These are phyloP conservation scores for Drosophila ezoana DNA, from an alignment of 2,888 invertebrate genomes.

Conservation along the genomic window DNA sequence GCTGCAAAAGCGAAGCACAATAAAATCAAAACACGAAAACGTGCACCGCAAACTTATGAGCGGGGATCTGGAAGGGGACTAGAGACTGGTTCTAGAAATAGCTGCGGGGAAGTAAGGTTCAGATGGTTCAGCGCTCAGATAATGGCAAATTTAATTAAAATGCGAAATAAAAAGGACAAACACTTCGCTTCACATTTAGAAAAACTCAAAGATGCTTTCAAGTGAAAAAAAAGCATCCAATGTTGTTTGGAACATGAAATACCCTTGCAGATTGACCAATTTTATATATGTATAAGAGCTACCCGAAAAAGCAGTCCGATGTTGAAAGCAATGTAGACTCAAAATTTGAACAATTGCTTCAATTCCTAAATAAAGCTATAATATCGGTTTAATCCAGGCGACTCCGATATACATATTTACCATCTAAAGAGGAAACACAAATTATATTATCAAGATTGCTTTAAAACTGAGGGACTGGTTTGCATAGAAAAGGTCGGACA, in stretches of 20 bases:
- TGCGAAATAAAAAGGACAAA: conserved; percentile 1
- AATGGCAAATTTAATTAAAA: conserved; percentile 33
- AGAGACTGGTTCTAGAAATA: background rate
- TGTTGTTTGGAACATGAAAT: background rate
- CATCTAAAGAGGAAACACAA: too few relatives aligned
- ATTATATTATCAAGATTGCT: too few relatives aligned
- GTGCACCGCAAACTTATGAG: conserved; percentile 57
- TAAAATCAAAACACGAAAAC: conserved; percentile 67
- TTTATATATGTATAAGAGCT: too few relatives aligned
- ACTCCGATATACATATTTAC: too few relatives aligned
- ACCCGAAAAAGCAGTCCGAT: too few relatives aligned
- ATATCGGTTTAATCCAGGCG: too few relatives aligned
- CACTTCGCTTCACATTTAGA: background rate
- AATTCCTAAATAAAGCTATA: too few relatives aligned
- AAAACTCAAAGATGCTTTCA: background rate
- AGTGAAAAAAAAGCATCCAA: accelerated
- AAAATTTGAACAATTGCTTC: too few relatives aligned
- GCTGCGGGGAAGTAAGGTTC: background rate
- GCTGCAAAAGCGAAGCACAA: conserved; percentile 40
- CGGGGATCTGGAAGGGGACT: background rate
- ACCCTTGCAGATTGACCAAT: background rate
- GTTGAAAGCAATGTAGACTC: too few relatives aligned
- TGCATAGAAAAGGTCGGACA: too few relatives aligned
- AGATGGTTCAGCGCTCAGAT: conserved; percentile 11
- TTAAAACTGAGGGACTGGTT: too few relatives aligned